Evolutionary conservation across 2,888 invertebrate genomes (phyloP), one percentile per base, ranked within the genome.

Genomic region (Alloplasta piceator): DNA sequence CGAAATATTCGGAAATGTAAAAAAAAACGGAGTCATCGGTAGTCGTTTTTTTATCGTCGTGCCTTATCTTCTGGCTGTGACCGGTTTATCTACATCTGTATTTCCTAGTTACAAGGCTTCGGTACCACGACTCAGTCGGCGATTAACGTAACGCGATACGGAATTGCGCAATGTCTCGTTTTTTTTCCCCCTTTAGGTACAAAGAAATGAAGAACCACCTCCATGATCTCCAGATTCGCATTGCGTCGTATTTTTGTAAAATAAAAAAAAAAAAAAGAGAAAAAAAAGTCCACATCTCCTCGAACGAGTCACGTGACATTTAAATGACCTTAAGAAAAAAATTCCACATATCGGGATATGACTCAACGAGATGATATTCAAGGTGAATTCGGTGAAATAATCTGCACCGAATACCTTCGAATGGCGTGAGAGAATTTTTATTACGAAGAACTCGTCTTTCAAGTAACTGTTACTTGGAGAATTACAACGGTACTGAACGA

Each of bases 401-500:
- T 12, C 38, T 73, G 55, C 4, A 55, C 38, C 46, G 16, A 38
- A 56, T 64, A 26, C 26, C 26, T 26, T 26, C 26, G 26, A 26
- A 26, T 3, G 26, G 26, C 26, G 26, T 1, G 26, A 26, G 26
- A 26, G 26, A 26, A 26, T 26, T 26, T 26, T 26, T 26, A 64
- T 16, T 64, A 56, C 56, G 73, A 73, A 38, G 71, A 72, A 1
- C 26, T 39, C 39, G 3, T 16, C 14, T 7, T 61, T 46, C 1
- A 63, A 80, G 80, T 80, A 80, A 80, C 80, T 63, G 76, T 80
- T 80, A 63, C 67, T 72, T 50, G 56, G 72, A 48, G 76, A 67
- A 70, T 52, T 60, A 36, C 76, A 80, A 80, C 80, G 80, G 80
- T 61, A 80, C 80, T 60, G 55, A 80, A 76, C 60, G 64, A 43